Conservation (phyloP, 2,888 invertebrate species). For the Yponomeuta sedellus region DNA sequence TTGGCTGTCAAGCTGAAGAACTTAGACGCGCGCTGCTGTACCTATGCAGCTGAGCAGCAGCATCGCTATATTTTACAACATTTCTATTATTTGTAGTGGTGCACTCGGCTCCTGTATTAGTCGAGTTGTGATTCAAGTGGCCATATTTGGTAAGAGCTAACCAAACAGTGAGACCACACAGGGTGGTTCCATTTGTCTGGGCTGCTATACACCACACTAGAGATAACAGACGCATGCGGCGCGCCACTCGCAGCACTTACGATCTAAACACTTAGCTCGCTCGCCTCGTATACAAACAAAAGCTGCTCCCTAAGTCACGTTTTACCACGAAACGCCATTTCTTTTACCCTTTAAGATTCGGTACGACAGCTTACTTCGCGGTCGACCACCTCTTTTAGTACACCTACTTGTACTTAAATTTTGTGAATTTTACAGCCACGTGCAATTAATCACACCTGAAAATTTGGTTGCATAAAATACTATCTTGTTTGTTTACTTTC, state of each 20-base stretch:
- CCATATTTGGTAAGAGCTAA: conserved; percentile 40
- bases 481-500: background rate
- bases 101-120: conserved; percentile 32
- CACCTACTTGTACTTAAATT: conserved; percentile 46
- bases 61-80: conserved; percentile 13
- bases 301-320: conserved; percentile 64
- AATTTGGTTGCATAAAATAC: background rate
- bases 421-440: conserved; percentile 62
- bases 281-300: conserved; percentile 68
- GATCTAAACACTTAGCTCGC: conserved; percentile 69
- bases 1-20: conserved; percentile 9
- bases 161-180: conserved; percentile 69
- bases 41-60: background rate
- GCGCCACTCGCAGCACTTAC: conserved; percentile 67
- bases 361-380: conserved; percentile 58
- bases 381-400: conserved; percentile 53
- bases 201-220: conserved; percentile 49
- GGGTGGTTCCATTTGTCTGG: conserved; percentile 69
- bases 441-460: background rate
- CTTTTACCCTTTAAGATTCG: conserved; percentile 64
- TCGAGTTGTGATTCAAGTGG: conserved; percentile 42
- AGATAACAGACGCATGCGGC: conserved; percentile 70
- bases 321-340: conserved; percentile 68
- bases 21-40: conserved; percentile 3
- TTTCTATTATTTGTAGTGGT: conserved; percentile 23